Base-by-base conservation (phyloP, 2,888 invertebrate species). In the Drosophila affinis region DNA sequence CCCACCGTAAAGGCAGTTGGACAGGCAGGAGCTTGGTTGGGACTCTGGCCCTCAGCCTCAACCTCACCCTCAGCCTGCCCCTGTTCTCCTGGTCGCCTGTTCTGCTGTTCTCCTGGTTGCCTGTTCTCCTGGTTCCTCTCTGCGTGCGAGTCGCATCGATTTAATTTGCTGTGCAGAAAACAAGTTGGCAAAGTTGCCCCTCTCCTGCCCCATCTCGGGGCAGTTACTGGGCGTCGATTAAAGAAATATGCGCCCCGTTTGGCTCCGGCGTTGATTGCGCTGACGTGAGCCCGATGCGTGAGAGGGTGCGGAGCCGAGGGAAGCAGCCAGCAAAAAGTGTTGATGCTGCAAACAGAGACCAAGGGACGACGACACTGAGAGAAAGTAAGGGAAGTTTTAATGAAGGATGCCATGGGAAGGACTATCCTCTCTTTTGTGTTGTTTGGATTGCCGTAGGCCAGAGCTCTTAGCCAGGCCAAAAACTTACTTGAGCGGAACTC, bases 101-200 rank as follows among this genome's bases (percentile, higher is more conserved):
- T n/a, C 18, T 18, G 18, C n/a, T n/a, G n/a, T n/a, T 18, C 18
- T 18, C 18, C 18, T 6, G 14, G 21, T 57, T 39, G 6, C 21
- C 18, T 18, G 45, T 39, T 6, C 18, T 34, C 12, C 12, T 12
- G 10, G 32, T 10, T 3, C 45, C 49, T 18, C 32, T 18, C 6
- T 18, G 21, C 32, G 27, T 46, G 45, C 71, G 71, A 49, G 60
- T 74, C 62, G 87, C 89, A 89, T 89, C 88, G 89, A 90, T 90
- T 90, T 88, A 88, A 88, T 90, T 88, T 89, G 88, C 82, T 77
- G 86, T 76, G 58, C 72, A 55, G 61, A 63, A 69, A 76, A 61
- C 72, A 81, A 79, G 68, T 65, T 57, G 52, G 21, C 46, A 21
- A 17, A 45, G 62, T 58, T 53, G 7, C 27, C 27, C 55, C 39